Conservation (phyloP, 2,797 vertebrate species). For the Characodon lateralis region DNA sequence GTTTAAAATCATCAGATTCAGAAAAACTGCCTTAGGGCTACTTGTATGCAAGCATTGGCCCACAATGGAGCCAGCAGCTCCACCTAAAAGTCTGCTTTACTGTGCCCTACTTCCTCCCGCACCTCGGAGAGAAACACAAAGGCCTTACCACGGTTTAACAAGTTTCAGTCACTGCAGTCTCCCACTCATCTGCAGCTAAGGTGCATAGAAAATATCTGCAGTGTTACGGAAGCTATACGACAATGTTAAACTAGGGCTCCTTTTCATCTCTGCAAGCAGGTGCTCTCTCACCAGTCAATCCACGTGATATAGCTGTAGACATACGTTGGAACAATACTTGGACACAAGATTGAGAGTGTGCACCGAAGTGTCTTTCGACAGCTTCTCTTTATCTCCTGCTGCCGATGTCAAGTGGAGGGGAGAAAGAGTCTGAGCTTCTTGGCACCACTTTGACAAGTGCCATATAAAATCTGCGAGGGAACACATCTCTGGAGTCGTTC, state of each 20-base stretch:
- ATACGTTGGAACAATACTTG: conserved; percentile 6
- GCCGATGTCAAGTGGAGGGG: conserved; percentile 11
- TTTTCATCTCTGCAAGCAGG: conserved; percentile 32
- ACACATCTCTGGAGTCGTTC: conserved; percentile 19
- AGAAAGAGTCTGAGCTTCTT: conserved; percentile 28
- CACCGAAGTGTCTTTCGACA: not conserved
- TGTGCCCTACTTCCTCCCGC: conserved; percentile 66
- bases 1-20: conserved; percentile 61
- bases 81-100: conserved; percentile 55
- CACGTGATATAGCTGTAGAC: conserved; percentile 18
- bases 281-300: conserved; percentile 19
- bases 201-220: conserved; percentile 51
- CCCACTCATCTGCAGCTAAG: conserved; percentile 63
- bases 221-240: conserved; percentile 24
- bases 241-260: conserved; percentile 32
- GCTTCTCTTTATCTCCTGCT: conserved; percentile 16
- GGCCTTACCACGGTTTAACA: conserved; percentile 48
- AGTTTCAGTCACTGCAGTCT: conserved; percentile 60
- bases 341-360: conserved; percentile 15
- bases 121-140: conserved; percentile 48
- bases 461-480: conserved; percentile 25
- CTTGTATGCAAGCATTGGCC: conserved; percentile 42
- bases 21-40: conserved; percentile 48
- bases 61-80: conserved; percentile 46
- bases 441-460: conserved; percentile 34